Conservation (phyloP, 2,113 vertebrate genomes). For the Saccopteryx bilineata region DNA sequence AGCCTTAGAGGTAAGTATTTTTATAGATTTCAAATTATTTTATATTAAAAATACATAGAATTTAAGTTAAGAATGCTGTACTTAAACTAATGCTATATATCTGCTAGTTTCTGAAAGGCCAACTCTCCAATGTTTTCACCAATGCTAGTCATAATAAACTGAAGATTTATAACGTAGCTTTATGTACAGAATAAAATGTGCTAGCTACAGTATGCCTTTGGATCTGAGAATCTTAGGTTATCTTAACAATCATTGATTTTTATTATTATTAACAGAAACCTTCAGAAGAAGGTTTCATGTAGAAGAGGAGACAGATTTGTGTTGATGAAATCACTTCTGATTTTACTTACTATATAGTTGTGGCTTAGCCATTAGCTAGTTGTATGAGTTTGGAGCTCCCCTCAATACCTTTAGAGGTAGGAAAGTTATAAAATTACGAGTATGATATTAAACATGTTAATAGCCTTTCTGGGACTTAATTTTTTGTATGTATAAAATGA, state of each 20-base stretch:
- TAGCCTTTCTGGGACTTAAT: conserved; percentile 21
- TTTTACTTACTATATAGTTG: conserved; percentile 22
- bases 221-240: not conserved
- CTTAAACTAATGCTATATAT: conserved; percentile 34
- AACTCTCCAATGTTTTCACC: not conserved
- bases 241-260: not conserved
- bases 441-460: conserved; percentile 39
- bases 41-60: conserved; percentile 13
- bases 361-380: not conserved
- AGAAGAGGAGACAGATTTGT: not conserved
- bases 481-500: conserved; percentile 35
- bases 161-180: conserved; percentile 9
- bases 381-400: not conserved
- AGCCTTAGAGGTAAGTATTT: conserved; percentile 43
- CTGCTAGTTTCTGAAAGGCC: conserved; percentile 49
- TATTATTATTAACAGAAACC: conserved; percentile 28
- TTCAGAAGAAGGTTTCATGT: conserved; percentile 19
- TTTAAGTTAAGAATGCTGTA: conserved; percentile 37
- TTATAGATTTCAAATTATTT: conserved; percentile 67
- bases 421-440: conserved; percentile 50
- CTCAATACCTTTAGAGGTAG: not conserved
- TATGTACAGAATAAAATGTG: not conserved
- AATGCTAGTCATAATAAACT: not conserved
- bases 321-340: not conserved
- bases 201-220: not conserved